Conservation (phyloP, 1,140 invertebrate genomes). For the Linepithema humile region DNA sequence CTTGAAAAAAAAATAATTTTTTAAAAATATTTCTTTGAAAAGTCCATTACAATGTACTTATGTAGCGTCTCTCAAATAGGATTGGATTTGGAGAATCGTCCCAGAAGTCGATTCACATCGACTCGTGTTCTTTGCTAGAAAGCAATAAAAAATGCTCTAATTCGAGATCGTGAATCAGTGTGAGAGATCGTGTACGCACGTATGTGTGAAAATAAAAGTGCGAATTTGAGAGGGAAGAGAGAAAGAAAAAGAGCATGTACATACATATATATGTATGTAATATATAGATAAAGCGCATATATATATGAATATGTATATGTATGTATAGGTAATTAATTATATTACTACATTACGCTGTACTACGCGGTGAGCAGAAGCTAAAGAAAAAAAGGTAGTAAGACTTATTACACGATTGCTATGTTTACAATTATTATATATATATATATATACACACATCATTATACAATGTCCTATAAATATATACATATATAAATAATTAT, state of each 20-base stretch:
- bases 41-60: too few relatives aligned
- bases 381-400: constrained; percentile 68
- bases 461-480: constrained; percentile 75
- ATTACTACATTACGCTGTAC: constrained; percentile 75
- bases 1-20: too few relatives aligned
- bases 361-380: constrained; percentile 72
- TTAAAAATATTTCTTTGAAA: too few relatives aligned
- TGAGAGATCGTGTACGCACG: constrained; percentile 26
- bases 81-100: too few relatives aligned
- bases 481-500: constrained; percentile 53
- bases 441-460: constrained; percentile 58
- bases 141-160: constrained; percentile 45
- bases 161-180: constrained; percentile 50
- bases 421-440: constrained; percentile 76
- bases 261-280: constrained; percentile 80
- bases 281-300: constrained; percentile 77
- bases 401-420: constrained; percentile 80
- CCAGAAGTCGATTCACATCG: too few relatives aligned
- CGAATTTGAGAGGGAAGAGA: background rate
- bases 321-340: constrained; percentile 80
- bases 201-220: constrained; percentile 44
- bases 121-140: too few relatives aligned
- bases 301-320: constrained; percentile 79
- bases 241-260: constrained; percentile 67
- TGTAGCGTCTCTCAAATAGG: too few relatives aligned